phyloP scores from a whole-genome alignment of 2,888 invertebrate species.

The Ernsta delagoae region DNA sequence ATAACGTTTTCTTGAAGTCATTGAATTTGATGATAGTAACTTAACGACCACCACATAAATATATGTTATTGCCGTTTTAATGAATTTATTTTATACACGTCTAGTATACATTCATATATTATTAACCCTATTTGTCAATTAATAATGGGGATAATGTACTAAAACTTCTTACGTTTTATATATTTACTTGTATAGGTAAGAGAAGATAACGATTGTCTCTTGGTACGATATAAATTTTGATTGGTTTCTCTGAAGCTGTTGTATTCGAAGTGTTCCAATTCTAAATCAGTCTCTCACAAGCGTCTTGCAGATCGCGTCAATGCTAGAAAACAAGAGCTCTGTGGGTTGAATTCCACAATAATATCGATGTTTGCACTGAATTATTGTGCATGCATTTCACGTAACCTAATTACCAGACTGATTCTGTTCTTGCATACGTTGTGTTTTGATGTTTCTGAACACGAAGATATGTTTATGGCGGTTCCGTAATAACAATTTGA shows the following conservation, averaged over 20 bases:
- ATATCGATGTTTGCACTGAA: constrained; percentile 29
- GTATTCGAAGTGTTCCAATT: constrained; percentile 57
- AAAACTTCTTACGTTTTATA: constrained; percentile 7
- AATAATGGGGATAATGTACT: background rate
- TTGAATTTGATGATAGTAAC: too few relatives aligned
- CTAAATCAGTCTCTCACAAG: constrained; percentile 46
- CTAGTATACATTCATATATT: too few relatives aligned
- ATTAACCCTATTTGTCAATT: too few relatives aligned
- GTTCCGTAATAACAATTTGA: too few relatives aligned
- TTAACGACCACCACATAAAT: too few relatives aligned
- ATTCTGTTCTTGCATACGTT: constrained; percentile 5
- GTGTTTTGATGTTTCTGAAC: too few relatives aligned
- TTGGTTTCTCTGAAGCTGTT: constrained; percentile 64
- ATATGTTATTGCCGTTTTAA: too few relatives aligned
- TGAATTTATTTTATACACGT: too few relatives aligned
- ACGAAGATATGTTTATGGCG: too few relatives aligned
- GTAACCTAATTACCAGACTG: constrained; percentile 30
- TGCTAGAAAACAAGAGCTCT: constrained; percentile 9
- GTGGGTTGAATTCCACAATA: constrained; percentile 15
- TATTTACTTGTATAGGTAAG: background rate
- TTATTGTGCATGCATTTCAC: constrained; percentile 19
- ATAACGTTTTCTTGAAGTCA: too few relatives aligned
- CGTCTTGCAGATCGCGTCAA: constrained; percentile 38
- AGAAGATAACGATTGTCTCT: constrained; percentile 30
- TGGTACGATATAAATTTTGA: constrained; percentile 60